Conservation (phyloP, 2,797 vertebrate species). For the Eurystomus glaucurus region DNA sequence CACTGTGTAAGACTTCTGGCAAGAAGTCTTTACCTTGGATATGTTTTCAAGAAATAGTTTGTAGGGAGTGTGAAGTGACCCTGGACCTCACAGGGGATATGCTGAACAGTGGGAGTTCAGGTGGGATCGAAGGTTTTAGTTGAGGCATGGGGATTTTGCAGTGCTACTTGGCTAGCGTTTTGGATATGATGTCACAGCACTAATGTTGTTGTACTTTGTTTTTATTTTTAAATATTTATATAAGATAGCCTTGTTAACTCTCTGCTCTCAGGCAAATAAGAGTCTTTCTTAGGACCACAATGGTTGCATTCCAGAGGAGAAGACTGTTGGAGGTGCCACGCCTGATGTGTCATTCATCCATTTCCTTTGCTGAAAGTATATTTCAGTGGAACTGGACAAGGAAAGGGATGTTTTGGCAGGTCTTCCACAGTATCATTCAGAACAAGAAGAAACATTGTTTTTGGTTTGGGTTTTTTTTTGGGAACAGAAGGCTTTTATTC, state of each 20-base stretch:
- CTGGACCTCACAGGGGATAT: not conserved
- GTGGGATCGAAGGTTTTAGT: not conserved
- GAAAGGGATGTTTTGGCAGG: not conserved
- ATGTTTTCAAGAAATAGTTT: not conserved
- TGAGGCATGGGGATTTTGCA: not conserved
- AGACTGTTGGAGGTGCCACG: not conserved
- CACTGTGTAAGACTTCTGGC: not conserved
- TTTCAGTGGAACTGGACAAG: not conserved
- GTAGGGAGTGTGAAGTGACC: not conserved
- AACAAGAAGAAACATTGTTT: not conserved
- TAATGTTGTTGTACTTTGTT: not conserved
- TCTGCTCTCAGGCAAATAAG: not conserved
- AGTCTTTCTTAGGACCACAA: not conserved
- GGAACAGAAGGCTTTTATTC: slow-evolving; percentile 14
- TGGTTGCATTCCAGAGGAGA: not conserved
- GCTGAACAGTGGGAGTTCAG: not conserved
- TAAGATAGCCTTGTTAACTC: not conserved
- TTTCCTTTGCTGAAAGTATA: not conserved
- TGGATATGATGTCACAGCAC: not conserved
- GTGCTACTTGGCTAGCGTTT: not conserved
- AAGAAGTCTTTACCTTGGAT: rapidly evolving
- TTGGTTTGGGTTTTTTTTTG: not conserved
- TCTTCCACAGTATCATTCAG: not conserved
- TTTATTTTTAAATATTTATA: not conserved
- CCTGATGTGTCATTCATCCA: not conserved